Conservation (phyloP, 1,140 invertebrate species). For the Leptinotarsa undecemlineata region DNA sequence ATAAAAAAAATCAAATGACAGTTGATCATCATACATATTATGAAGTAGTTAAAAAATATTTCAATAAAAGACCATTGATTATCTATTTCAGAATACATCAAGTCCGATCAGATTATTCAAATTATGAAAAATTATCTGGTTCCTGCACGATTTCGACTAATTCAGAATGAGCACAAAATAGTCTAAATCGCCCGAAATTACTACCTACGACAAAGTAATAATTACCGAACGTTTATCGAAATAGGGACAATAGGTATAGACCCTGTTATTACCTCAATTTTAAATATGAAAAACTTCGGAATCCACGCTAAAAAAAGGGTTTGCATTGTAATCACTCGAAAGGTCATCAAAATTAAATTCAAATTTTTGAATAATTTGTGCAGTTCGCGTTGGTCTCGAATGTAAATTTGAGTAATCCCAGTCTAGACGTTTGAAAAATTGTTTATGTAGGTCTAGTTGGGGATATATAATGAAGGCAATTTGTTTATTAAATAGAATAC, state of each 20-base stretch:
- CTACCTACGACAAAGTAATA: neutral
- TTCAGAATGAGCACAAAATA: neutral
- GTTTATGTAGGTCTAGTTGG: neutral
- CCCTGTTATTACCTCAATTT: neutral
- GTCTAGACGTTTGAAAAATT: neutral
- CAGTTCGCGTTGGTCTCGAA: neutral
- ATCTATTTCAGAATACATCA: neutral
- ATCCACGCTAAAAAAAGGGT: neutral
- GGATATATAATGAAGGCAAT: neutral
- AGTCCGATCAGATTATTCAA: neutral
- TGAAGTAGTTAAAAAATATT: too few species aligned
- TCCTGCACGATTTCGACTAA: neutral
- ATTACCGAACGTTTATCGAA: neutral
- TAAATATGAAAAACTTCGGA: neutral
- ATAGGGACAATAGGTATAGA: slow-evolving; percentile 1
- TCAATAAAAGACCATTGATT: neutral
- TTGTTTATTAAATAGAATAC: neutral
- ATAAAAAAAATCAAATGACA: too few species aligned
- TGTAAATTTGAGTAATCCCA: neutral
- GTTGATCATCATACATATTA: too few species aligned
- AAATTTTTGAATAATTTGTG: slow-evolving; percentile 5
- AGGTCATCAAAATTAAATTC: slow-evolving; percentile 3
- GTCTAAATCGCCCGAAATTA: neutral
- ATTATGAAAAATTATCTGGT: neutral
- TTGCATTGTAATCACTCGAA: slow-evolving; percentile 1